Percentiles rank a stretch among this genome's conserved stretches.
These are phyloP conservation scores for Incurvaria masculella DNA, from an alignment of 2,888 invertebrate genomes.

Conservation along the genomic window DNA sequence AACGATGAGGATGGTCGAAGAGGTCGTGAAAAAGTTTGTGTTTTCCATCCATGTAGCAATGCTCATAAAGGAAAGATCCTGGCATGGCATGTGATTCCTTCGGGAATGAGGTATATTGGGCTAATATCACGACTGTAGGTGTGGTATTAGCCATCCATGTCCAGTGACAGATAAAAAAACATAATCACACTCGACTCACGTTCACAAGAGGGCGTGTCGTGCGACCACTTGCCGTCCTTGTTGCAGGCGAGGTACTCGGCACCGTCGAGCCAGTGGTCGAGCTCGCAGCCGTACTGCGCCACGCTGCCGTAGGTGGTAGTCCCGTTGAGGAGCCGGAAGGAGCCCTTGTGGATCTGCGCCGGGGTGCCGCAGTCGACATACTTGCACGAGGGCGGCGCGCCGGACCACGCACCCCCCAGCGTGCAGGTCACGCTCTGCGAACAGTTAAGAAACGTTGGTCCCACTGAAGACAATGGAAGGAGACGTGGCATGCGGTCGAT, in stretches of 20 bases:
- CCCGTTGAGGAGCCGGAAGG: conserved; percentile 67
- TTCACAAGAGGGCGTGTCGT: conserved; percentile 82
- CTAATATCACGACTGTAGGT: too few relatives aligned
- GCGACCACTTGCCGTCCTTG: conserved; percentile 84
- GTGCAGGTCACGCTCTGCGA: conserved; percentile 74
- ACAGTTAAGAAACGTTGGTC: too few relatives aligned
- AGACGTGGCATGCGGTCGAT: too few relatives aligned
- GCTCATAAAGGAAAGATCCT: too few relatives aligned
- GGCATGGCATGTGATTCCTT: too few relatives aligned
- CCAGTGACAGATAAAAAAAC: conserved; percentile 2
- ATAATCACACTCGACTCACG: too few relatives aligned
- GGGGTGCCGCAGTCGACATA: conserved; percentile 86
- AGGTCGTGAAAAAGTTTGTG: too few relatives aligned
- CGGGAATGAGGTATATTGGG: too few relatives aligned
- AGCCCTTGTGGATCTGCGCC: conserved; percentile 74
- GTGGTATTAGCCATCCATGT: too few relatives aligned
- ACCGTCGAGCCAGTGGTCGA: conserved; percentile 81
- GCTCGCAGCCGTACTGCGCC: conserved; percentile 75
- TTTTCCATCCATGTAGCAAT: too few relatives aligned
- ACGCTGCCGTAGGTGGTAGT: conserved; percentile 79
- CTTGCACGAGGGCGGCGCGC: conserved; percentile 75
- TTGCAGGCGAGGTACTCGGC: conserved; percentile 71
- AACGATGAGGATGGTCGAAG: too few relatives aligned
- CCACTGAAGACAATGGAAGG: too few relatives aligned
- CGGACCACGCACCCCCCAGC: conserved; percentile 83